Percentiles rank a stretch among this genome's conserved stretches.
Conservation (phyloP, 2,113 vertebrate genomes). For the Anseranas semipalmata region DNA sequence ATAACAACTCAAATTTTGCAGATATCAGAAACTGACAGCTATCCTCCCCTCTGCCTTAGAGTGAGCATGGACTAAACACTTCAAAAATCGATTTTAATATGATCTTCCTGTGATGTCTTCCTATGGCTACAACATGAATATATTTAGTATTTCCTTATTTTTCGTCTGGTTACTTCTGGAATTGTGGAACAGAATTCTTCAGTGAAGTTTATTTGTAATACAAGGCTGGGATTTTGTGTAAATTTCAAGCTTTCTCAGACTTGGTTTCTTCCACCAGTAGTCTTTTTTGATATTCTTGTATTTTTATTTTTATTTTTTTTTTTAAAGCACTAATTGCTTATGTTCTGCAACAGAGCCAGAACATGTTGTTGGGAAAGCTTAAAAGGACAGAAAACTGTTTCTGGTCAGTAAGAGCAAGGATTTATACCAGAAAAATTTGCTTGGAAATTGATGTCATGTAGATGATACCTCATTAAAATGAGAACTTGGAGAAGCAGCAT, state of each 20-base stretch:
- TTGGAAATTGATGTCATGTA: not conserved
- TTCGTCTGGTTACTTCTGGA: not conserved
- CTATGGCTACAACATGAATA: not conserved
- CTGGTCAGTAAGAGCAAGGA: not conserved
- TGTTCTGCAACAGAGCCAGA: not conserved
- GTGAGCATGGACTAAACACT: not conserved
- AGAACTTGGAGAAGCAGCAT: not conserved
- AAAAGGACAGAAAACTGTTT: not conserved
- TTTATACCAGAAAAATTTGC: not conserved
- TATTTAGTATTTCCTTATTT: not conserved
- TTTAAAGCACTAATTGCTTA: not conserved
- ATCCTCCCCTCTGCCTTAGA: not conserved
- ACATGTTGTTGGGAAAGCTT: not conserved
- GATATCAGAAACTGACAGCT: not conserved
- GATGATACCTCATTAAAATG: not conserved
- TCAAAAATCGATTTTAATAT: not conserved
- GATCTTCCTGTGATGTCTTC: not conserved
- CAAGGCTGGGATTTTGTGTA: not conserved
- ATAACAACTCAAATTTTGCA: not conserved
- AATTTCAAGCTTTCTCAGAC: not conserved
- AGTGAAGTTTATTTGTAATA: not conserved
- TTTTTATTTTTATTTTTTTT: not conserved
- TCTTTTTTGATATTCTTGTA: not conserved
- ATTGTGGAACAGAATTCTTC: not conserved
- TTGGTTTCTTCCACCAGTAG: not conserved